phyloP scores from a whole-genome alignment of 1,140 invertebrate genomes.

The Leptonema lineaticorne region DNA sequence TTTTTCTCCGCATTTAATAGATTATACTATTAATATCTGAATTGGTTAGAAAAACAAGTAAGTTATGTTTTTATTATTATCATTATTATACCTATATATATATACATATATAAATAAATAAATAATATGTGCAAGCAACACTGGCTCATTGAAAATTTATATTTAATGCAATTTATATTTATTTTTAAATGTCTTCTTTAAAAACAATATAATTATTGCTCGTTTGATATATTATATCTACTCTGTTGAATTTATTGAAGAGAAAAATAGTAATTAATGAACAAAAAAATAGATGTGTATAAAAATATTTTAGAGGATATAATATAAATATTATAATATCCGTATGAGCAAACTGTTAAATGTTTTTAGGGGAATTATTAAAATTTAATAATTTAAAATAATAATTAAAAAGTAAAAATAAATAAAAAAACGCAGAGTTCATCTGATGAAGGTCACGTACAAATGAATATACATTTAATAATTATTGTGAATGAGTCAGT shows the following conservation, averaged over 20 bases:
- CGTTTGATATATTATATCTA: conserved; percentile 40
- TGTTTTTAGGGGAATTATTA: conserved; percentile 18
- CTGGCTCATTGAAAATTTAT: conserved; percentile 21
- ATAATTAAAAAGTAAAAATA: conserved; percentile 18
- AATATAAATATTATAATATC: no score
- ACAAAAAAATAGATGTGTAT: conserved; percentile 24
- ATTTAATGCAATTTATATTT: no score
- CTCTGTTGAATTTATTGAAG: conserved; percentile 39
- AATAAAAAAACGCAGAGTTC: conserved; percentile 39
- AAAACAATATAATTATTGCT: conserved; percentile 35
- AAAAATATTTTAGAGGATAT: conserved; percentile 21
- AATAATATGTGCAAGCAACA: conserved; percentile 8
- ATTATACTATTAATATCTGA: conserved; percentile 5
- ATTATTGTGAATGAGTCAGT: conserved; percentile 12
- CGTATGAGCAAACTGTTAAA: conserved; percentile 19
- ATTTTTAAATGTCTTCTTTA: conserved; percentile 32
- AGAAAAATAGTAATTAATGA: no score
- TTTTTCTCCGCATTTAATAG: conserved; percentile 19
- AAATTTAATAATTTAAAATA: conserved; percentile 29
- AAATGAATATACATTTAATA: conserved; percentile 27
- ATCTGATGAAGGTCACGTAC: conserved; percentile 42
- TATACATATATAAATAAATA: conserved; percentile 12
- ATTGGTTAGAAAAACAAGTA: not conserved
- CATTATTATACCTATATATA: no score
- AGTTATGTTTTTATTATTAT: conserved; percentile 24